Evolutionary conservation across 2,797 vertebrate species (phyloP), one percentile per base, ranked within the genome.

Genomic region (Rhodeus uyekii): DNA sequence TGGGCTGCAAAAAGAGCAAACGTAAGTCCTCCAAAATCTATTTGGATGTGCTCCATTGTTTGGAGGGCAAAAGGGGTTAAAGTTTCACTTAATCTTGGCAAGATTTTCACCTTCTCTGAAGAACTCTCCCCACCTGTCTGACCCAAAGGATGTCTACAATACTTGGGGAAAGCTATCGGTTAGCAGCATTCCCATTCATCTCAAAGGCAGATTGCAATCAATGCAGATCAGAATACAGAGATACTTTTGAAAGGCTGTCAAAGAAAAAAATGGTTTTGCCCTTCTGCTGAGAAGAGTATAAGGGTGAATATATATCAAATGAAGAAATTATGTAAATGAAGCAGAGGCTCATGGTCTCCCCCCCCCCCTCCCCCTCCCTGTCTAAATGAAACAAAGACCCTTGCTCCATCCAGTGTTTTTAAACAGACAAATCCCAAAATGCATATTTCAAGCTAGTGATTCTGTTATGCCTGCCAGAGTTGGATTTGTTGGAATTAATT

Each of bases 401-500:
- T 39, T 81, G 6, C 9, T 39, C 24, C 12, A 61, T 78, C 39
- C 16, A 65, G 58, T 27, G 24, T 36, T 76, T 24, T n/a, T 38
- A 76, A 71, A 84, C 60, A 79, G 38, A 64, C 14, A 82, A 71
- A 84, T 65, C 53, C 76, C 63, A 39, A 34, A 50, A 63, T n/a
- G 65, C 63, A 76, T 32, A 82, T 69, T 82, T 84, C 22, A 19
- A 82, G 80, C 55, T 68, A 50, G 68, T 67, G 48, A 46, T 72
- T 77, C 58, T 79, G 53, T 39, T 39, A 76, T 36, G 36, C 69
- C 61, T 84, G 39, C 58, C 58, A 76, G 76, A 55, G 80, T 29
- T 44, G 50, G 50, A 63, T 76, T 69, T 34, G 27, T 46, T 74
- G 32, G 34, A 84, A 81, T 79, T 82, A 80, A 79, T 58, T 74